Conservation (phyloP, 2,797 vertebrate genomes). For the Pseudocheirus occidentalis region DNA sequence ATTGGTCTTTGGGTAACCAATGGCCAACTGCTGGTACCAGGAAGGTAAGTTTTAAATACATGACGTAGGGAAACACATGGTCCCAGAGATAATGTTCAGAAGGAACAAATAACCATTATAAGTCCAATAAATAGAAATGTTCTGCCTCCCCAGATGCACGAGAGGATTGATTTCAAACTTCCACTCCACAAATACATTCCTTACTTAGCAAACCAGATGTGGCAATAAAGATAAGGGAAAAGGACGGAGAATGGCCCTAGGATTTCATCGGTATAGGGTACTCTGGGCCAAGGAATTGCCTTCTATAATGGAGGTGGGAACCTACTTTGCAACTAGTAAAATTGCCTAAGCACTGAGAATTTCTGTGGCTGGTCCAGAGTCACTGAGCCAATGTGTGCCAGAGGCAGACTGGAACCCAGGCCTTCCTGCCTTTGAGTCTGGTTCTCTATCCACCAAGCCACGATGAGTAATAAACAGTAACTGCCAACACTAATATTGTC, state of each 20-base stretch:
- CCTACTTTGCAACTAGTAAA: neutral
- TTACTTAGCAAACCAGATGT: neutral
- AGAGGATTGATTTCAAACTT: neutral
- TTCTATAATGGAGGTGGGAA: neutral
- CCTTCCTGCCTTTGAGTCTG: neutral
- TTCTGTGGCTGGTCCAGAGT: neutral
- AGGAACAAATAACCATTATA: neutral
- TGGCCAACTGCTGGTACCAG: conserved; percentile 66
- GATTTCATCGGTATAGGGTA: neutral
- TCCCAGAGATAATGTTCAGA: neutral
- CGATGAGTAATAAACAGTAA: neutral
- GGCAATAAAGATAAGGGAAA: neutral
- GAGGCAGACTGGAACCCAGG: neutral
- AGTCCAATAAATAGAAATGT: neutral
- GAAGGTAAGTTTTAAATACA: conserved; percentile 51
- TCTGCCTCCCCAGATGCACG: neutral
- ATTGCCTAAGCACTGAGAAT: neutral
- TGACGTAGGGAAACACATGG: conserved; percentile 52
- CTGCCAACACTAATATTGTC: accelerated
- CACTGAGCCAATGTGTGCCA: neutral
- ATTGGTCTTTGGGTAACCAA: conserved; percentile 68
- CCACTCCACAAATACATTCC: neutral
- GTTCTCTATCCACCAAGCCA: neutral
- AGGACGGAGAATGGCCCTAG: neutral
- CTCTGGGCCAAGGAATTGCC: neutral